A percentile compares a stretch with the other conserved stretches of the same genome.
Conservation (phyloP, 2,888 invertebrate species). For the Heteromurus nitidus region DNA sequence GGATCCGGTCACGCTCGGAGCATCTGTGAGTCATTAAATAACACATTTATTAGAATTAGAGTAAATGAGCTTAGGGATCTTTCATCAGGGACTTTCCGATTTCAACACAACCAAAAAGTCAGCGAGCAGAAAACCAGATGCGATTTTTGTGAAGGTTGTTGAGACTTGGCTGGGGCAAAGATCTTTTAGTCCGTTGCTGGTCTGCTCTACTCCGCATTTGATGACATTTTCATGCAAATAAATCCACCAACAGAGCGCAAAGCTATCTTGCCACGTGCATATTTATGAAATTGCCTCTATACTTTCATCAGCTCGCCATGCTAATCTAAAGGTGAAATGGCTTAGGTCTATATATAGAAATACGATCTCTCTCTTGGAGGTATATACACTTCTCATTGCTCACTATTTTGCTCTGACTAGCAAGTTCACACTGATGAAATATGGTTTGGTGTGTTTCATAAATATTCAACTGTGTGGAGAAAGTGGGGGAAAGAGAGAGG, state of each 20-base stretch:
- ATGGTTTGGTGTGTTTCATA: slow-evolving; percentile 2
- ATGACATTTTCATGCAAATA: slow-evolving; percentile 61
- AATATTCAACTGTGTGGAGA: not conserved
- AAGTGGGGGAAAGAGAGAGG: not conserved
- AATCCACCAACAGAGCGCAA: not conserved
- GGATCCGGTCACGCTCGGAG: slow-evolving; percentile 85
- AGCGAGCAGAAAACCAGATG: not conserved
- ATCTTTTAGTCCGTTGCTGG: not conserved
- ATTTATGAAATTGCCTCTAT: slow-evolving; percentile 35
- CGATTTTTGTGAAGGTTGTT: no score
- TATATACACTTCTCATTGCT: not conserved
- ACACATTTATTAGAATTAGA: slow-evolving; percentile 61
- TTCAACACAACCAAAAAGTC: not conserved
- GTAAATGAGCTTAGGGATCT: slow-evolving; percentile 55
- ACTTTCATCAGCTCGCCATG: not conserved
- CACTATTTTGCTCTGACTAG: slow-evolving; percentile 10
- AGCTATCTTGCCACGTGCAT: slow-evolving; percentile 11
- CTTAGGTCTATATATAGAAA: no score
- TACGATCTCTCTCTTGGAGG: not conserved
- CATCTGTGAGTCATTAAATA: slow-evolving; percentile 78
- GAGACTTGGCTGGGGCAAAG: slow-evolving; percentile 9
- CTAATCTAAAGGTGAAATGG: not conserved
- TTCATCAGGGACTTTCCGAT: slow-evolving; percentile 30
- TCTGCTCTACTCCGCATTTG: slow-evolving; percentile 14
- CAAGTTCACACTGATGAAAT: slow-evolving; percentile 18